Evolutionary conservation across 2,888 invertebrate genomes (phyloP).

Genomic region (Odontocolon sp.): DNA sequence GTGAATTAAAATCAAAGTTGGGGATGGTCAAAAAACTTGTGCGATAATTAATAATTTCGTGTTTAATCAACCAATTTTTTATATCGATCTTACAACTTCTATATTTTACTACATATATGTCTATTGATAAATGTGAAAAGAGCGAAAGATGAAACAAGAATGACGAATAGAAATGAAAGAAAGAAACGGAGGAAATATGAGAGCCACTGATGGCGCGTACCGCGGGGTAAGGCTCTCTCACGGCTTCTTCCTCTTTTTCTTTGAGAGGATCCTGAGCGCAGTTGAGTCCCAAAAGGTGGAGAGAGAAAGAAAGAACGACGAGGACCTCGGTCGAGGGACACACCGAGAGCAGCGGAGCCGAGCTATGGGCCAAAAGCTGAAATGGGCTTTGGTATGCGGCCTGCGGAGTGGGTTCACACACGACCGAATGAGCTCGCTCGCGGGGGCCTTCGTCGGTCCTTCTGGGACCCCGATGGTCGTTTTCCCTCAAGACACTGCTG

Average conservation of each 20-base stretch:
- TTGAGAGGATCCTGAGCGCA: not conserved
- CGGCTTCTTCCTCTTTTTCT: not conserved
- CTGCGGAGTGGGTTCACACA: conserved; percentile 78
- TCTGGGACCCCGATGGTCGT: not conserved
- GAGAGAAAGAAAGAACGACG: conserved; percentile 52
- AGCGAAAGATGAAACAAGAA: conserved; percentile 48
- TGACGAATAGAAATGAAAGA: conserved; percentile 40
- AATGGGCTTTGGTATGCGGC: conserved; percentile 77
- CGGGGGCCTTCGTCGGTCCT: conserved; percentile 6
- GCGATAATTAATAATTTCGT: no score
- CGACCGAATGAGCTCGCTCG: conserved; percentile 58
- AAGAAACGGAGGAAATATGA: conserved; percentile 39
- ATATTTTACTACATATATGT: no score
- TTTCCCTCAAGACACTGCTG: conserved; percentile 49
- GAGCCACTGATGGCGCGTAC: conserved; percentile 39
- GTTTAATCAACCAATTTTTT: no score
- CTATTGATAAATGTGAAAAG: no score
- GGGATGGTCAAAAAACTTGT: no score
- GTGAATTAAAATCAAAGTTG: no score
- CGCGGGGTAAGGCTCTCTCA: not conserved
- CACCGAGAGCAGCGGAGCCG: conserved; percentile 40
- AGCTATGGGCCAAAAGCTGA: conserved; percentile 62
- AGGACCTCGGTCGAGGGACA: conserved; percentile 41
- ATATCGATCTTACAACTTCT: no score
- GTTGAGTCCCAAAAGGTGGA: not conserved